Percentiles rank a stretch among this genome's conserved stretches.
These are phyloP conservation scores for Channa maculata DNA, from an alignment of 2,113 vertebrate species.

Conservation along the genomic window DNA sequence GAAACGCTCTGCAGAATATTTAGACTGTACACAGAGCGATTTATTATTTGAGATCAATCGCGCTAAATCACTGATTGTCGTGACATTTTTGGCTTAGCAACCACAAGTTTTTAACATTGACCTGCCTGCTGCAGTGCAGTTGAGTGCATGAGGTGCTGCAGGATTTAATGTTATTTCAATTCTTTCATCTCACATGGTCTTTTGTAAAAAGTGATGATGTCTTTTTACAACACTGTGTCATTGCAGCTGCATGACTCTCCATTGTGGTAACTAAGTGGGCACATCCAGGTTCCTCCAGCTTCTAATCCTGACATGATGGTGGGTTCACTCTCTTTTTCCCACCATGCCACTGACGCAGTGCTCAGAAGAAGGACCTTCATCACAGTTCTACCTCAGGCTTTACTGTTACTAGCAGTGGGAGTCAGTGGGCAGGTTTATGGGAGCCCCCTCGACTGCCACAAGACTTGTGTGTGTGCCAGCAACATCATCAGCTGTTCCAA, in stretches of 20 bases:
- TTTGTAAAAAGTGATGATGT: constrained; percentile 2
- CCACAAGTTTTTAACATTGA: constrained; percentile 47
- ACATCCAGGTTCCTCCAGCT: constrained; percentile 12
- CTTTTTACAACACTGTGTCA: constrained; percentile 18
- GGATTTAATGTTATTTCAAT: not conserved
- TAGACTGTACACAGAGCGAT: too few species aligned
- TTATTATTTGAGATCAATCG: not conserved
- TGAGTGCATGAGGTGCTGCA: not conserved
- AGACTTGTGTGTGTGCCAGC: constrained; percentile 92
- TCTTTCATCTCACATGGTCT: not conserved
- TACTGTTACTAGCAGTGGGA: constrained; percentile 29
- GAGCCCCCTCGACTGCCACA: constrained; percentile 82
- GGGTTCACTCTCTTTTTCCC: constrained; percentile 25
- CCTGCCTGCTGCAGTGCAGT: constrained; percentile 35
- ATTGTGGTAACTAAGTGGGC: constrained; percentile 13
- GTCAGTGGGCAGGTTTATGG: constrained; percentile 42
- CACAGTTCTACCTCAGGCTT: constrained; percentile 61
- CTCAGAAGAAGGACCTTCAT: constrained; percentile 43
- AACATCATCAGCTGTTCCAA: constrained; percentile 95
- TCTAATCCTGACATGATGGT: constrained; percentile 48
- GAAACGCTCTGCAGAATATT: not conserved
- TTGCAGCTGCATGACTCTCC: constrained; percentile 52
- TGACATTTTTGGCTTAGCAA: constrained; percentile 10
- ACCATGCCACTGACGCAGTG: not conserved
- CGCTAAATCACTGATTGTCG: not conserved